phyloP scores from a whole-genome alignment of 2,113 vertebrate genomes.

The Oreamnos americanus region DNA sequence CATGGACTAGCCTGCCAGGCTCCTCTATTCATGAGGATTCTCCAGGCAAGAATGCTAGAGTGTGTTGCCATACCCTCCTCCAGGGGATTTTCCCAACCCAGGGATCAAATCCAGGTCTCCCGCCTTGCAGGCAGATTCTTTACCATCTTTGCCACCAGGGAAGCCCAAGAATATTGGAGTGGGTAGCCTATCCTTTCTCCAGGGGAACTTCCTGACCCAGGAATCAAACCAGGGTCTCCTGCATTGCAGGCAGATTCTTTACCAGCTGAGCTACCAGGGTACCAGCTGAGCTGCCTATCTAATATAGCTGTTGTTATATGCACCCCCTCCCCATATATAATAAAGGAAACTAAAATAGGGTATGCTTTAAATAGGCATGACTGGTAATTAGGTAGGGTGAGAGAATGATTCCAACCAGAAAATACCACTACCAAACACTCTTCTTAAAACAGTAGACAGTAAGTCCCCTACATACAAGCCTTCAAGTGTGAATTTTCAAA shows the following conservation, averaged over 20 bases:
- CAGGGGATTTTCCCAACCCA: background rate
- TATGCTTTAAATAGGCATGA: background rate
- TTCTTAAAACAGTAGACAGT: background rate
- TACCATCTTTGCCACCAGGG: background rate
- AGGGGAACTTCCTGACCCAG: background rate
- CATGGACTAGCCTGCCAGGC: background rate
- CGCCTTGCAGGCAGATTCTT: background rate
- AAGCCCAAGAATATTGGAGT: background rate
- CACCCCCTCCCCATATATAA: background rate
- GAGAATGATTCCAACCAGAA: background rate
- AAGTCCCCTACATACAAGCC: background rate
- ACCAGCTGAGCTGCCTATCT: background rate
- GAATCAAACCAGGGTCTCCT: background rate
- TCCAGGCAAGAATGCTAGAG: background rate
- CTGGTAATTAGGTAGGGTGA: background rate
- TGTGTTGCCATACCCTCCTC: background rate
- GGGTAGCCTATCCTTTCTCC: background rate
- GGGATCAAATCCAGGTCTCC: background rate
- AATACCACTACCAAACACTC: background rate
- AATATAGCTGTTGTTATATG: background rate
- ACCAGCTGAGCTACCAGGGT: background rate
- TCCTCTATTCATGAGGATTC: background rate
- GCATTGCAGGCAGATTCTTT: background rate
- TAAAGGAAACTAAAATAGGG: background rate
- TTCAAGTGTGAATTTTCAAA: background rate